Evolutionary conservation across 2,888 invertebrate genomes (phyloP).

Genomic region (Kryphioiulus occultus): DNA sequence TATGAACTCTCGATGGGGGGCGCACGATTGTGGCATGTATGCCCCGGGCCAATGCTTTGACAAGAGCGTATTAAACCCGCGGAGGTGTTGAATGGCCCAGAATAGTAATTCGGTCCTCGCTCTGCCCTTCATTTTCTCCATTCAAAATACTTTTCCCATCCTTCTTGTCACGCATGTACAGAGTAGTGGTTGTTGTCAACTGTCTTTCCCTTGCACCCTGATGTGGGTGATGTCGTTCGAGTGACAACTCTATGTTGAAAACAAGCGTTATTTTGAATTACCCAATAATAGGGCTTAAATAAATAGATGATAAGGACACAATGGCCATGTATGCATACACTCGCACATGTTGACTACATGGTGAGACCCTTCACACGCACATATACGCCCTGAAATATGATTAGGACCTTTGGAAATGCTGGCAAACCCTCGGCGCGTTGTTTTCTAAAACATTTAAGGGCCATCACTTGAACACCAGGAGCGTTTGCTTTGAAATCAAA

Average conservation of each 20-base stretch:
- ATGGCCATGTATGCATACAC: conserved; percentile 27
- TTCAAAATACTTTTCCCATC: conserved; percentile 29
- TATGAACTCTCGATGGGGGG: not conserved
- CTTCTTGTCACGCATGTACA: conserved; percentile 32
- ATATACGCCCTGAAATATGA: conserved; percentile 44
- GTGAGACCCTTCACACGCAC: conserved; percentile 8
- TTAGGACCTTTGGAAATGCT: conserved; percentile 15
- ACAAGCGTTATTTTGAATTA: conserved; percentile 46
- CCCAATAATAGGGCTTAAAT: conserved; percentile 39
- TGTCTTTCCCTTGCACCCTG: not conserved
- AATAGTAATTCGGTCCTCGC: conserved; percentile 13
- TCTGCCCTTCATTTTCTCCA: conserved; percentile 35
- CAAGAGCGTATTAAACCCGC: conserved; percentile 44
- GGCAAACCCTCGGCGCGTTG: not conserved
- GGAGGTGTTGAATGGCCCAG: conserved; percentile 42
- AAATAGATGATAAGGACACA: conserved; percentile 43
- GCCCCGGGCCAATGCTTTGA: conserved; percentile 43
- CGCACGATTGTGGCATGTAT: not conserved
- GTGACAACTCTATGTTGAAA: conserved; percentile 29
- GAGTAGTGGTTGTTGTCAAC: not conserved
- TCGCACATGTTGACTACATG: conserved; percentile 41
- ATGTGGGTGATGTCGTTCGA: not conserved
- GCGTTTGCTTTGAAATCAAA: not conserved
- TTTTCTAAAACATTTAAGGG: not conserved
- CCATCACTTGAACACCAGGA: conserved; percentile 9